Evolutionary conservation across 2,113 vertebrate species (phyloP).

Genomic region (Paedocypris sp.): DNA sequence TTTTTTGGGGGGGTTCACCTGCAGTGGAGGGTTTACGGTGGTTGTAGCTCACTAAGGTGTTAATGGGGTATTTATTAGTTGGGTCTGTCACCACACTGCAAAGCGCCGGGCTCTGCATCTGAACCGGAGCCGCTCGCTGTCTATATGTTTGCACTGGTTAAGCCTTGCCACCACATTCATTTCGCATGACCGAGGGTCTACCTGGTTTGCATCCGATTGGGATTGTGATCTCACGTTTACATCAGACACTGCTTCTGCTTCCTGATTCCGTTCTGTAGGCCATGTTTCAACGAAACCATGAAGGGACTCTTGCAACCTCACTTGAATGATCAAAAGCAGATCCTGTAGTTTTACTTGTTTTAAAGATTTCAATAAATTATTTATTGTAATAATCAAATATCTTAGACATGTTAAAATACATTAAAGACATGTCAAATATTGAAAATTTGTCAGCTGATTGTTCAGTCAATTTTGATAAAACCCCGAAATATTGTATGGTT

Average conservation of each 20-base stretch:
- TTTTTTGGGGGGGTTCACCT: background rate
- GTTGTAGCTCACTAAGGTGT: constrained; percentile 12
- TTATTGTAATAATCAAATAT: too few species aligned
- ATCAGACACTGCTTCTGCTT: background rate
- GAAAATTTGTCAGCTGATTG: too few species aligned
- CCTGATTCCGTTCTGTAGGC: too few species aligned
- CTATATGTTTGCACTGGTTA: constrained; percentile 29
- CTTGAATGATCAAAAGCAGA: too few species aligned
- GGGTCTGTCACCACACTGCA: constrained; percentile 46
- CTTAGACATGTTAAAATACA: too few species aligned
- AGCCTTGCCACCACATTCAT: constrained; percentile 35
- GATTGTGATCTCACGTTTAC: background rate
- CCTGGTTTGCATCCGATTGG: constrained; percentile 40
- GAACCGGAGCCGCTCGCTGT: constrained; percentile 46
- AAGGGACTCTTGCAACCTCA: too few species aligned
- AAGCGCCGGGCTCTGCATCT: constrained; percentile 40
- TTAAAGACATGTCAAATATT: too few species aligned
- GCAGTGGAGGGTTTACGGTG: background rate
- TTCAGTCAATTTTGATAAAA: too few species aligned
- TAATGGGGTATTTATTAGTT: constrained; percentile 43
- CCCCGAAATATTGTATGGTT: too few species aligned
- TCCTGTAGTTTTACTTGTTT: too few species aligned
- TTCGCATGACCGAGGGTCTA: constrained; percentile 11
- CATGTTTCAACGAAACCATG: too few species aligned
- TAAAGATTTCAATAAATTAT: too few species aligned